Percentiles rank a stretch among this genome's conserved stretches.
Evolutionary conservation across 2,113 vertebrate genomes (phyloP).

Genomic region (Tetrax tetrax): DNA sequence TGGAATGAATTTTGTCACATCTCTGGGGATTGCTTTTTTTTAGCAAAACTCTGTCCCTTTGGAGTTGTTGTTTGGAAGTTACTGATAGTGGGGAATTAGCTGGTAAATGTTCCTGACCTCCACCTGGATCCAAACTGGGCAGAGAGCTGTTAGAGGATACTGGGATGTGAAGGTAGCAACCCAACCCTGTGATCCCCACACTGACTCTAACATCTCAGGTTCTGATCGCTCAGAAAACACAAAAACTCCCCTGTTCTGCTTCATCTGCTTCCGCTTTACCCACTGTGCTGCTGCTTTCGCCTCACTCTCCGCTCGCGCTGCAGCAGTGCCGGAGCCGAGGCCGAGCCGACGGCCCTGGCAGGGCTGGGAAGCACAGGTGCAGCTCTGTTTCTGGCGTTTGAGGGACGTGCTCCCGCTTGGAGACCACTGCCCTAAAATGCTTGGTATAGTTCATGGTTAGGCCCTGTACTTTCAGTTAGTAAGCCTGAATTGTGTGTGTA

Average conservation of each 20-base stretch:
- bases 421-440: not conserved
- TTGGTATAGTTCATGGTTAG: fast-evolving
- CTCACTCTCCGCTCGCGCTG: fast-evolving
- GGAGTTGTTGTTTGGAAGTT: not conserved
- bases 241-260: not conserved
- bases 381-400: not conserved
- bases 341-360: not conserved
- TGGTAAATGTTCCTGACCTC: not conserved
- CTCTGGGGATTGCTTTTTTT: not conserved
- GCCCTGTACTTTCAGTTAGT: not conserved
- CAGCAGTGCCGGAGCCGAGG: fast-evolving
- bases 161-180: not conserved
- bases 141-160: not conserved
- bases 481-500: not conserved
- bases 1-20: not conserved
- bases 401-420: fast-evolving
- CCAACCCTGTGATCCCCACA: fast-evolving
- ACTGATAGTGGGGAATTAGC: not conserved
- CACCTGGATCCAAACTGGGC: not conserved
- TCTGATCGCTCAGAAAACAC: not conserved
- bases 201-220: not conserved
- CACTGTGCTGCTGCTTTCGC: fast-evolving
- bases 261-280: not conserved
- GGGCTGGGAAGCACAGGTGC: fast-evolving
- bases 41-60: not conserved